Percentiles rank a stretch among this genome's conserved stretches.
Conservation (phyloP, 2,797 vertebrate species). For the Pempheris klunzingeri region DNA sequence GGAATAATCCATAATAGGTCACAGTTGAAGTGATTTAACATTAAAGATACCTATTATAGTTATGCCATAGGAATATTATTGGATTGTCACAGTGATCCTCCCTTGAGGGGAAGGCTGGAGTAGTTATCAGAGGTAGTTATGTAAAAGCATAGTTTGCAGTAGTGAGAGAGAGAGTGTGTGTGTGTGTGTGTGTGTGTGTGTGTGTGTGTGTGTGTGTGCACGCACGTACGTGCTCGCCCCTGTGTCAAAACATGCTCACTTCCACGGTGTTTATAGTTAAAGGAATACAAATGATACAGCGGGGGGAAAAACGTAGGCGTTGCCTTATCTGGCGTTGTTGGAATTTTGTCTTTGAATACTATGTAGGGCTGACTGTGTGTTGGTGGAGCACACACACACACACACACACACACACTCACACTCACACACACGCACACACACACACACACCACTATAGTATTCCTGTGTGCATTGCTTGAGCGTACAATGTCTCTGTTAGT, state of each 20-base stretch:
- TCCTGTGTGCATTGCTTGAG: not conserved
- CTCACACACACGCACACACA: slow-evolving; percentile 15
- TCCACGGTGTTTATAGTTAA: slow-evolving; percentile 35
- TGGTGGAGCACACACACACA: slow-evolving; percentile 6
- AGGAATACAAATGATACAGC: slow-evolving; percentile 17
- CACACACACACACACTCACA: slow-evolving; percentile 9
- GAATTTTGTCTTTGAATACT: slow-evolving; percentile 31
- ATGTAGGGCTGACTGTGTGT: slow-evolving; percentile 1
- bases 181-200: no score
- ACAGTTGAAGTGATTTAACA: slow-evolving; percentile 19
- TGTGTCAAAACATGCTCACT: slow-evolving; percentile 29
- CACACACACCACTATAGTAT: slow-evolving; percentile 7
- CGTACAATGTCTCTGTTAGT: not conserved
- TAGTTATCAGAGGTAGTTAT: slow-evolving; percentile 64
- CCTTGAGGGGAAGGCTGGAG: slow-evolving; percentile 31
- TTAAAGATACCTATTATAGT: not conserved
- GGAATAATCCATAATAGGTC: slow-evolving; percentile 19
- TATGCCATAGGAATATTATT: not conserved
- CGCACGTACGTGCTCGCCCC: slow-evolving; percentile 8
- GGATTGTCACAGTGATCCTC: slow-evolving; percentile 38
- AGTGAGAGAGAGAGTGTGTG: slow-evolving; percentile 13
- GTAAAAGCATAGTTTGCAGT: slow-evolving; percentile 62
- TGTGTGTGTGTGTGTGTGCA: not conserved
- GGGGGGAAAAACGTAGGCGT: slow-evolving; percentile 6
- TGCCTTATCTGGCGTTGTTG: slow-evolving; percentile 40